Evolutionary conservation across 2,113 vertebrate species (phyloP).

Genomic region (Oryzias woworae): DNA sequence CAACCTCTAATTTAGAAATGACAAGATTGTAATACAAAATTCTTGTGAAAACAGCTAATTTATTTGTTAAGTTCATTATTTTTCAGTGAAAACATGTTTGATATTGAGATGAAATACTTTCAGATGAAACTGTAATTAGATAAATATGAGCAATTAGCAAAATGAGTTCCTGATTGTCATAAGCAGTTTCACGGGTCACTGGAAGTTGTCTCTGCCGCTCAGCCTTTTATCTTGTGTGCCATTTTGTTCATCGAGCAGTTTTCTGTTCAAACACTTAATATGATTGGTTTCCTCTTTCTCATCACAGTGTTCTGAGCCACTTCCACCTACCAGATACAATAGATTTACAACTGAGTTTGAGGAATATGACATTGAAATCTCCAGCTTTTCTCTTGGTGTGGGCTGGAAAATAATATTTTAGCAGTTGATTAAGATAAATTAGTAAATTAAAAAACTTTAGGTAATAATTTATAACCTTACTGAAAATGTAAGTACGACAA

Average conservation of each 20-base stretch:
- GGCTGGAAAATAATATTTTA: too few species aligned
- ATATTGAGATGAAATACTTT: constrained; percentile 32
- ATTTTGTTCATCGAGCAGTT: constrained; percentile 32
- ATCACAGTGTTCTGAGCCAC: not conserved
- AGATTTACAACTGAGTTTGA: not conserved
- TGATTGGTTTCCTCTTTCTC: constrained; percentile 1
- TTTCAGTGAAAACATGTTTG: constrained; percentile 4
- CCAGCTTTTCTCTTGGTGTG: too few species aligned
- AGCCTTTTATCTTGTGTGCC: constrained; percentile 30
- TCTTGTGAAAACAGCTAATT: too few species aligned
- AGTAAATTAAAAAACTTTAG: too few species aligned
- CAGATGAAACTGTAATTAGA: constrained; percentile 65
- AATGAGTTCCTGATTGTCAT: constrained; percentile 68
- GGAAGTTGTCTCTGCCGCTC: constrained; percentile 24
- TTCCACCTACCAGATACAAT: not conserved
- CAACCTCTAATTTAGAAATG: not conserved
- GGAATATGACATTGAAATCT: too few species aligned
- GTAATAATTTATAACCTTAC: too few species aligned
- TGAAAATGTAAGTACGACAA: too few species aligned
- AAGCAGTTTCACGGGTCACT: constrained; percentile 60
- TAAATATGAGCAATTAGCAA: constrained; percentile 76
- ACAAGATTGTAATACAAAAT: too few species aligned
- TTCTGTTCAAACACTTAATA: constrained; percentile 12
- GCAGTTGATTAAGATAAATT: too few species aligned
- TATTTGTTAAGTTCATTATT: constrained; percentile 4